Base-by-base conservation (phyloP, 2,113 vertebrate species). In the Narcine bancroftii region DNA sequence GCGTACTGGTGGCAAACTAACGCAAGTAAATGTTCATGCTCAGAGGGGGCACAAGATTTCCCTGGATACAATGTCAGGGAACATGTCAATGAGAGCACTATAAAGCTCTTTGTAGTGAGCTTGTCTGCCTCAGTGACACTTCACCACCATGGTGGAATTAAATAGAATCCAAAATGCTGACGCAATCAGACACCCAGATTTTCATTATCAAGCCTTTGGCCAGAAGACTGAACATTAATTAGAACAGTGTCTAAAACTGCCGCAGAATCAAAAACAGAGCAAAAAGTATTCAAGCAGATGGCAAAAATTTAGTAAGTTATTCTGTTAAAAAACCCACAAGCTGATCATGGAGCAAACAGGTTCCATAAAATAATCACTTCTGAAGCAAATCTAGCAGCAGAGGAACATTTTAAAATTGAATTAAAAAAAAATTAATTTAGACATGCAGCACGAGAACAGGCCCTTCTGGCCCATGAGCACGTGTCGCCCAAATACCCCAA, bases 1-100 rank as follows among this genome's bases (percentile, higher is more conserved):
- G 96, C 95, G 95, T 96, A 95, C 94, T 96, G 85, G 56, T 89
- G 60, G 85, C n/a, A 89, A 89, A 89, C 56, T 63, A 39, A 89
- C n/a, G 39, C 53, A 65, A 39, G 60, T 42, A 65, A 89, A 89
- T 65, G 56, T 65, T 89, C 56, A 24, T 65, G n/a, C 60, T 89
- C 60, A 66, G 36, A 42, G 36, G 85, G 60, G 83, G 56, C 33
- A 89, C 53, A n/a, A 89, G n/a, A 89, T 89, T 65, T 89, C 79
- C 76, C 47, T 53, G 79, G 79, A 53, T 83, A 83, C 47, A 11
- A 53, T 83, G 77, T 50, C 77, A 81, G 77, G 47, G 47, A 81
- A 50, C 77, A 81, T 33, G 47, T 13, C 29, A 47, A 83, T 33
- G 29, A 83, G 79, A 53, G 79, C 47, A 50, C 24, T 24, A 50